A percentile compares a stretch with the other conserved stretches of the same genome.
phyloP scores from a whole-genome alignment of 2,113 vertebrate species.

The Xiphias gladius region DNA sequence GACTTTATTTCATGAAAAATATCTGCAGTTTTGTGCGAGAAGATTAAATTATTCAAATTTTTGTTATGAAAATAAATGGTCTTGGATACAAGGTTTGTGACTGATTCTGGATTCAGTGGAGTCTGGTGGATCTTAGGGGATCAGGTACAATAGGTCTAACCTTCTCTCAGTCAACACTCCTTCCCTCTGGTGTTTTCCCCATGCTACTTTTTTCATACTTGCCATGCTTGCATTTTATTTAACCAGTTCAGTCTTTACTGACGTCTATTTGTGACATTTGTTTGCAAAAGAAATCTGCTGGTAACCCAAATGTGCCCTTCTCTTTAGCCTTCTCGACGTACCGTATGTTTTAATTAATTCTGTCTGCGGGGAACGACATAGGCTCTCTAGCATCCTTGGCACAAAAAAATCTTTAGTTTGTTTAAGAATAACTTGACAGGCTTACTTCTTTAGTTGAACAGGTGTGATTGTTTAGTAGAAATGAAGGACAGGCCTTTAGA shows the following conservation, averaged over 20 bases:
- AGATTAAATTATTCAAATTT: too few relatives aligned
- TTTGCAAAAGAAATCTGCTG: too few relatives aligned
- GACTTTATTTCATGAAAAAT: not conserved
- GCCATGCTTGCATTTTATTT: not conserved
- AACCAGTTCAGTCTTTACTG: not conserved
- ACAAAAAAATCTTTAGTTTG: not conserved
- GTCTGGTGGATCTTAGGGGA: not conserved
- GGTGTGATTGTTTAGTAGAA: not conserved
- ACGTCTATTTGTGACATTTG: not conserved
- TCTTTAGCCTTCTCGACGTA: not conserved
- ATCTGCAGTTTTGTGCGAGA: too few relatives aligned
- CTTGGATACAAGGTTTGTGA: not conserved
- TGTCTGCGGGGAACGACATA: not conserved
- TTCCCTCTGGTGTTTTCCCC: not conserved
- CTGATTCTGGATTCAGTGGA: not conserved
- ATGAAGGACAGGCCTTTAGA: not conserved
- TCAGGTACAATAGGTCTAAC: not conserved
- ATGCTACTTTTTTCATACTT: not conserved
- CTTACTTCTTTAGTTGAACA: not conserved
- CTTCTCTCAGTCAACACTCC: too few relatives aligned
- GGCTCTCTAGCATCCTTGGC: not conserved
- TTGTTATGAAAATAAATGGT: too few relatives aligned
- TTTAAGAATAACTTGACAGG: not conserved
- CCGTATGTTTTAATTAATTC: not conserved
- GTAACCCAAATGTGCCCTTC: not conserved